Evolutionary conservation across 2,797 vertebrate genomes (phyloP).

Genomic region (Sciurus carolinensis): DNA sequence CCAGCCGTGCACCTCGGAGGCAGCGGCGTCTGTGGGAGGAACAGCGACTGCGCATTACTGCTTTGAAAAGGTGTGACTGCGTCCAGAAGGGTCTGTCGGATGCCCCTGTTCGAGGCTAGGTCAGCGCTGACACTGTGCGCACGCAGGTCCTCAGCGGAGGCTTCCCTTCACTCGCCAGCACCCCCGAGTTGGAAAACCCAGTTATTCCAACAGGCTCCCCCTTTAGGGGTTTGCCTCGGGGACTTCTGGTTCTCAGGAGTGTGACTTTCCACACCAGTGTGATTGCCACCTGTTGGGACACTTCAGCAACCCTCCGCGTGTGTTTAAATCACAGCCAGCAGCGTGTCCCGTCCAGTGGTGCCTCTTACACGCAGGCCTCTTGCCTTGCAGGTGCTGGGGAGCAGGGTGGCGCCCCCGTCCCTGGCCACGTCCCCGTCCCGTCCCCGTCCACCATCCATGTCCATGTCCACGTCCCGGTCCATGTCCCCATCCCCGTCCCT

Average conservation of each 20-base stretch:
- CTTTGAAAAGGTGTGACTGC: too few relatives aligned
- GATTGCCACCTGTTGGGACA: neutral
- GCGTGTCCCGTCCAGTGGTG: neutral
- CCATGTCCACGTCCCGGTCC: too few relatives aligned
- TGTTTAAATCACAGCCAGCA: neutral
- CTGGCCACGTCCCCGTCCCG: too few relatives aligned
- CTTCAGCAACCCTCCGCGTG: neutral
- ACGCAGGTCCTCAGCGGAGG: neutral
- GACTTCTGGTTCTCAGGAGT: neutral
- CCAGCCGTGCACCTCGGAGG: too few relatives aligned
- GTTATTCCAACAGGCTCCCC: neutral
- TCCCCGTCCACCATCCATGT: too few relatives aligned
- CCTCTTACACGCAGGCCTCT: too few relatives aligned
- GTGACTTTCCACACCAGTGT: neutral
- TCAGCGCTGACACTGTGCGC: neutral
- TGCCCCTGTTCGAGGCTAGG: too few relatives aligned
- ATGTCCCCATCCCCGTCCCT: too few relatives aligned
- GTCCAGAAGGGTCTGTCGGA: too few relatives aligned
- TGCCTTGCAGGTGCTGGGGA: neutral
- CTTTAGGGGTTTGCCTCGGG: neutral
- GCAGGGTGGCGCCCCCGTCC: neutral
- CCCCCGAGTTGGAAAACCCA: conserved; percentile 18
- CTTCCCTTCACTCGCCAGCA: neutral
- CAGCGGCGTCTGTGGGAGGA: too few relatives aligned
- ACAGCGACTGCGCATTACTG: too few relatives aligned